phyloP scores from a whole-genome alignment of 2,888 invertebrate species.

The Dicyrtomina minuta region DNA sequence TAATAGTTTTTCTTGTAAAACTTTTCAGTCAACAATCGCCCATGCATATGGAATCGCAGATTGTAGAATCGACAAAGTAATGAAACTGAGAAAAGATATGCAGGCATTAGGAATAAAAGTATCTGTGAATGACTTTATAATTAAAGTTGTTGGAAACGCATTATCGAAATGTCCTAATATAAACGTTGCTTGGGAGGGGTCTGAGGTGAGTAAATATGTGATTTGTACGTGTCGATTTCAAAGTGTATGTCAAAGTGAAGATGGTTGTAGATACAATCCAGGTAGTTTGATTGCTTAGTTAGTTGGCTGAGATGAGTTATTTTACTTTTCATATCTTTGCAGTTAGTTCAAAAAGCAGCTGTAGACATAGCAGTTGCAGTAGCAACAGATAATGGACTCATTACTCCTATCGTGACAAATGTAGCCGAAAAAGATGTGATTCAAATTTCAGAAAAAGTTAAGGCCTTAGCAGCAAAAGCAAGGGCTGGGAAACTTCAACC shows the following conservation, averaged over 20 bases:
- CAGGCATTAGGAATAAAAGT: slow-evolving; percentile 61
- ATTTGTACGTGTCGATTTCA: not conserved
- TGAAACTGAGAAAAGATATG: slow-evolving; percentile 61
- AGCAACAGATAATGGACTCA: slow-evolving; percentile 66
- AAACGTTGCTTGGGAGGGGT: slow-evolving; percentile 60
- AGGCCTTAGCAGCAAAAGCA: slow-evolving; percentile 63
- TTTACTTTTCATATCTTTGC: slow-evolving; percentile 14
- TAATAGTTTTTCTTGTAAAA: slow-evolving; percentile 15
- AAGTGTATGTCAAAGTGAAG: too few species aligned
- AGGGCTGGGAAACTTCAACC: slow-evolving; percentile 66
- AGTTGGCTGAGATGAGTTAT: not conserved
- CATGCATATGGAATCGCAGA: slow-evolving; percentile 66
- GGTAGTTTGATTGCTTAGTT: too few species aligned
- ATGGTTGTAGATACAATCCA: too few species aligned
- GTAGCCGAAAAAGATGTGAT: slow-evolving; percentile 61
- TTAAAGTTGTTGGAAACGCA: slow-evolving; percentile 66
- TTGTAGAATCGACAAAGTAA: slow-evolving; percentile 61
- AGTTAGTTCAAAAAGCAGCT: slow-evolving; percentile 57
- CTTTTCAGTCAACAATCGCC: slow-evolving; percentile 64
- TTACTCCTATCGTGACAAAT: slow-evolving; percentile 66
- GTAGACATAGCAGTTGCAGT: slow-evolving; percentile 67
- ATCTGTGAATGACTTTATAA: slow-evolving; percentile 68
- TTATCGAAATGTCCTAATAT: slow-evolving; percentile 61
- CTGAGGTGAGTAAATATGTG: slow-evolving; percentile 58
- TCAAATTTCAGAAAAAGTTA: slow-evolving; percentile 61